These are phyloP conservation scores for Albula glossodonta DNA, from an alignment of 2,113 vertebrate species.

Conservation along the genomic window DNA sequence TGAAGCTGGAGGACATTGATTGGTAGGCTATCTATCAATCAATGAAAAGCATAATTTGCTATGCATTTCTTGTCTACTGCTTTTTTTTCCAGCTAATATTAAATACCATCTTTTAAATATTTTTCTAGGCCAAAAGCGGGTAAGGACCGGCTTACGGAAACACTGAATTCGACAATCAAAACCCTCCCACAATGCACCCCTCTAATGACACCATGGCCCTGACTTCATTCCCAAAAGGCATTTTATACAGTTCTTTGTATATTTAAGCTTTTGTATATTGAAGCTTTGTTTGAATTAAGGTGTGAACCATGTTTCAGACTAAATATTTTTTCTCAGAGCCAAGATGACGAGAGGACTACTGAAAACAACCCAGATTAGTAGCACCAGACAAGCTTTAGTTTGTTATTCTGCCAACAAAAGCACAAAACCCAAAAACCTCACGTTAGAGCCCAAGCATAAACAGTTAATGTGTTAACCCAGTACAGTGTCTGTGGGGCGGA, in stretches of 20 bases:
- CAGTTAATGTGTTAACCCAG: constrained; percentile 46
- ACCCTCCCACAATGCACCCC: background rate
- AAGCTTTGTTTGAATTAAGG: no score
- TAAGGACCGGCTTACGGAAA: no score
- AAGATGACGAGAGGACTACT: background rate
- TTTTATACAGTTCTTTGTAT: background rate
- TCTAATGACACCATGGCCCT: background rate
- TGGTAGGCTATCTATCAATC: no score
- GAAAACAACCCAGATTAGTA: constrained; percentile 42
- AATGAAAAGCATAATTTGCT: no score
- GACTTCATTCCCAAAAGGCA: background rate
- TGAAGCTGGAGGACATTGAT: no score
- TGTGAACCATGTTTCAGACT: no score
- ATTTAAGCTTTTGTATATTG: background rate
- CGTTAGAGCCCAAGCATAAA: constrained; percentile 27
- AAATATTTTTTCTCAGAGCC: no score
- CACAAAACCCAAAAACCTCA: background rate
- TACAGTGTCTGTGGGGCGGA: constrained; percentile 45
- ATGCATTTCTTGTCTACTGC: no score
- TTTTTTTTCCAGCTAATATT: no score
- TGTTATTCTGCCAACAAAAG: constrained; percentile 49
- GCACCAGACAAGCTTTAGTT: constrained; percentile 46
- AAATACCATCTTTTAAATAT: no score
- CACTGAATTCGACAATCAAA: background rate
- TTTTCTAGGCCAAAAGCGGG: no score